Base-by-base conservation (phyloP, 2,888 invertebrate species). In the Cataglyphis rosenhaueri region DNA sequence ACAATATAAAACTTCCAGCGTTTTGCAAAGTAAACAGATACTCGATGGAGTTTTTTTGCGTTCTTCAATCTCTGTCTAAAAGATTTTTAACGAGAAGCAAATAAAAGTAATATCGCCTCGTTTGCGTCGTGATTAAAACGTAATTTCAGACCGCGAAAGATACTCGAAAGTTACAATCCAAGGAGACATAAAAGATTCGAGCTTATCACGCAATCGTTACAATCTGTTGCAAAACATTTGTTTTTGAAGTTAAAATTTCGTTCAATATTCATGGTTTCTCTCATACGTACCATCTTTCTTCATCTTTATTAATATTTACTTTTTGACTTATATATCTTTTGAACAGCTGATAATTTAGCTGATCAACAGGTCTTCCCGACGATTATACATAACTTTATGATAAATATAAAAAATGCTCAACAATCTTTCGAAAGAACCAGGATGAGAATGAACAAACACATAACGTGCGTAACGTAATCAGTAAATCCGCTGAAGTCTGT, bases 61-160 rank as follows among this genome's bases (percentile, higher is more conserved):
- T 68, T 55, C 68, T 70, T 57, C 78, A 57, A 70, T 79, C 21
- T 29, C 35, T 25, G 59, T 44, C 70, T 59, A 44, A 79, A 79
- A 79, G 70, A 79, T 70, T 79, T 79, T 79, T 79, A 79, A 79
- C 78, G 70, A 79, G 44, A 79, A 79, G 59, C 70, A 79, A 79
- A 79, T 70, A 79, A 79, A 79, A 79, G 78, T 79, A 79, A 70
- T 79, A 79, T 59, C 29, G 44, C 8, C 59, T 79, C 78, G 78
- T 79, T 79, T 76, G 75, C 62, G 38, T 76, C 81, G 62, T 76
- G 44, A 79, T 79, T 79, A 79, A 79, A 79, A 79, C 57, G 70
- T 79, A 79, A 61, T 79, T 70, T 79, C 59, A 35, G 12, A 78
- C 70, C 35, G 59, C 25, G 32, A 78, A 74, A 81, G 62, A 81